Base-by-base conservation (phyloP, 2,113 vertebrate genomes). In the Sinocyclocheilus anophthalmus region DNA sequence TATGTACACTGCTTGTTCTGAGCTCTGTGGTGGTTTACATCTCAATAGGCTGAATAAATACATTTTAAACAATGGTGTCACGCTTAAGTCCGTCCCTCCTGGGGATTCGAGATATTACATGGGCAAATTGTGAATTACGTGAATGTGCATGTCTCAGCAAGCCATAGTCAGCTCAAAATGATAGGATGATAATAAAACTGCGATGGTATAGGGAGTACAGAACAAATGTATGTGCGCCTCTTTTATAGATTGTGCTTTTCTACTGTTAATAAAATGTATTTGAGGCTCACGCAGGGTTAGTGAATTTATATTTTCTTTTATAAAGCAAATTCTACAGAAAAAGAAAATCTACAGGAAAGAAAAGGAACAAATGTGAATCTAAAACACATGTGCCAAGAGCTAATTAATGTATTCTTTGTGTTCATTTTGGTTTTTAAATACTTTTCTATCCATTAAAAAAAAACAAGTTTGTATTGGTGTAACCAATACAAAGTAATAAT, bases 11-110 rank as follows among this genome's bases (percentile, higher is more conserved):
- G 45, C 24, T 77, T 24, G 45, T 18, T 50, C 53, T 37, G 13
- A 50, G 10, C 73, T 76, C 73, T 24, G 1, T 70, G 22, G 6
- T 37, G 73, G 22, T 76, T 76, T 50, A 16, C 13, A 50, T 50
- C 45, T 76, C 45, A 50, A 76, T 26, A 48, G 12, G 45, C 39
- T 45, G n/a, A 48, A 76, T 76, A 53, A 79, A 79, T 61, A 30
- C 9, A n/a, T 39, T 61, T 61, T 79, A 79, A 79, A 61, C 77
- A 76, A 50, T 10, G n/a, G 48, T 2, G 16, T n/a, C 33, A 79
- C 55, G 42, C 20, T 79, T 39, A 61, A 79, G 18, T 10, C 18
- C 1, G 5, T 59, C 12, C 33, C 30, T 16, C 10, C 22, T 48
- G 73, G 45, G 73, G 26, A 39, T 39, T n/a, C 5, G 2, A 79